Conservation (phyloP, 1,140 invertebrate genomes). For the Drosophila athabasca region DNA sequence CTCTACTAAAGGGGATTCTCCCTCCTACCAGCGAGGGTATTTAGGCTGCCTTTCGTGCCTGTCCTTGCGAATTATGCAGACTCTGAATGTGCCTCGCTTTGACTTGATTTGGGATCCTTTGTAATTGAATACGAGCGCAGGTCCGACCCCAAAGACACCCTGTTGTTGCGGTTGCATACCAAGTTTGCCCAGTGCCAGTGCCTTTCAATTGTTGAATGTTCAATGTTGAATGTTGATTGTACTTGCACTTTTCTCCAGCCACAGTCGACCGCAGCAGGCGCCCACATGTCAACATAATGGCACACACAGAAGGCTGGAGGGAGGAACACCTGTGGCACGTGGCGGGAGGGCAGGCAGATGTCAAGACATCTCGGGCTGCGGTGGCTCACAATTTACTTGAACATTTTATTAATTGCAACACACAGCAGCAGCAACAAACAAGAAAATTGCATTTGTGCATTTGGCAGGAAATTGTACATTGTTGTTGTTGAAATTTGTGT, state of each 20-base stretch:
- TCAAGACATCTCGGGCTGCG: slow-evolving; percentile 55
- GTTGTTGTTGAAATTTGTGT: slow-evolving; percentile 53
- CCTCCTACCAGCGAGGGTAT: slow-evolving; percentile 25
- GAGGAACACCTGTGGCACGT: too few relatives aligned
- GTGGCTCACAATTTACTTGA: slow-evolving; percentile 69
- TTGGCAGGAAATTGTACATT: slow-evolving; percentile 45
- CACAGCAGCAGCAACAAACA: slow-evolving; percentile 20
- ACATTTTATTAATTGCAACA: slow-evolving; percentile 76
- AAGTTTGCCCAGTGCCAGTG: too few relatives aligned
- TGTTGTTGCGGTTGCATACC: slow-evolving; percentile 39
- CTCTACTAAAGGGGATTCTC: too few relatives aligned
- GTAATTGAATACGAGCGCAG: slow-evolving; percentile 77
- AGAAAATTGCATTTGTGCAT: slow-evolving; percentile 51
- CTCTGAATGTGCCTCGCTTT: slow-evolving; percentile 41
- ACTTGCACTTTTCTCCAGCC: slow-evolving; percentile 48
- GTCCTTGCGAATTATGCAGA: slow-evolving; percentile 53
- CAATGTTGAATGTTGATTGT: slow-evolving; percentile 41
- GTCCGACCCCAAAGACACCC: slow-evolving; percentile 35
- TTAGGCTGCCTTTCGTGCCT: slow-evolving; percentile 53
- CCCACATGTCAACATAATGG: slow-evolving; percentile 42
- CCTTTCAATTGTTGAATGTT: slow-evolving; percentile 24
- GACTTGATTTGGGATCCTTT: slow-evolving; percentile 52
- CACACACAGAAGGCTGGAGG: not conserved
- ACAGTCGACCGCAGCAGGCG: slow-evolving; percentile 8
- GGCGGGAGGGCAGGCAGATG: not conserved